Conservation (phyloP, 2,113 vertebrate genomes). For the Circaetus cinerascens region DNA sequence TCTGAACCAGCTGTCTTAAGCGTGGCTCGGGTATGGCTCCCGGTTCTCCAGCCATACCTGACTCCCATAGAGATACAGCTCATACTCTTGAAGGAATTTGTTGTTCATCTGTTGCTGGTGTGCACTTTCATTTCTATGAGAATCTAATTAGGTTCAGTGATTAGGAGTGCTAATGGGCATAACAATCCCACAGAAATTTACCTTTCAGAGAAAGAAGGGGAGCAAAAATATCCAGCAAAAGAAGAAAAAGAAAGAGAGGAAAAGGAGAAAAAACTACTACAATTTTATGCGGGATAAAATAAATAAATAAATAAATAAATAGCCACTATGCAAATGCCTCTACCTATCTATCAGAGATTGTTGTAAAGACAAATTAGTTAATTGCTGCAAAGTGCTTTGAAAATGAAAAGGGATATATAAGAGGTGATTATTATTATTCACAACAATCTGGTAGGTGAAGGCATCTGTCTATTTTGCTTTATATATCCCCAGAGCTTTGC, state of each 20-base stretch:
- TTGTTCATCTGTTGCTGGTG: background rate
- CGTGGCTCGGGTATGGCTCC: accelerated
- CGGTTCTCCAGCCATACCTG: background rate
- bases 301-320: conserved; percentile 3
- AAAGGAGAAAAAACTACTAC: background rate
- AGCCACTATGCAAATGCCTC: conserved; percentile 26
- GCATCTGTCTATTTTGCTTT: conserved; percentile 62
- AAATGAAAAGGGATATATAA: conserved; percentile 68
- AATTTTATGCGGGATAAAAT: background rate
- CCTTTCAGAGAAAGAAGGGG: background rate
- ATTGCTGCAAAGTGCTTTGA: conserved; percentile 63
- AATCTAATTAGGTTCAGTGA: conserved; percentile 30
- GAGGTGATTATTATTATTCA: conserved; percentile 70
- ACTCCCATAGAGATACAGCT: accelerated
- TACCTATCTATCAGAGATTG: conserved; percentile 40
- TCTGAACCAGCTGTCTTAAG: background rate
- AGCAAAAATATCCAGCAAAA: background rate
- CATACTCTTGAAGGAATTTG: background rate
- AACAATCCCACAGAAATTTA: conserved; percentile 29
- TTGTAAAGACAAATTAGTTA: conserved; percentile 65
- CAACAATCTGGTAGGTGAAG: conserved; percentile 66
- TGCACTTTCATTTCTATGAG: background rate
- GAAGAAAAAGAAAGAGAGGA: background rate
- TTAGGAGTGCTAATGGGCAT: conserved; percentile 26
- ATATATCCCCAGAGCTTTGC: conserved; percentile 52